Base-by-base conservation (phyloP, 92 coral and sea anemone species). In the Phenganax stokvisi region DNA sequence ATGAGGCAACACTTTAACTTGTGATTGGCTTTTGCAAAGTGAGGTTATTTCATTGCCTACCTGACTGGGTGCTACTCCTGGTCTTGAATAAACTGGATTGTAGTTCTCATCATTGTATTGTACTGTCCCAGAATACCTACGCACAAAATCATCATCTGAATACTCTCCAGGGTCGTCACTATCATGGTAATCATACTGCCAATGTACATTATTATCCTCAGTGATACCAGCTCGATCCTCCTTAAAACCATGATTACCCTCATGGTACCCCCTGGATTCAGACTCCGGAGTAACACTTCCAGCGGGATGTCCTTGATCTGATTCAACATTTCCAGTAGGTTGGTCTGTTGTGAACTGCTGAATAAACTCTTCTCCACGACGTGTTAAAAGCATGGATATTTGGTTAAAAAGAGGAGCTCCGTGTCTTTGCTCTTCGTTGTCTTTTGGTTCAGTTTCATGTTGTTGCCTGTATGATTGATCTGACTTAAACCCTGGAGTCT, bases 401-500 rank as follows among this genome's bases (percentile, higher is more conserved):
- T 52, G 53, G 47, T 44, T 28, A 12, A 61, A 17, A 47, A 63
- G 27, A 6, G 80, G 63, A 13, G 54, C 51, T 3, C 27, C 54
- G 9, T 28, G 55, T 76, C 51, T 6, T 76, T 12, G 70, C 56
- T 12, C 74, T 10, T 57, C 74, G n/a, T 16, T 0, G 51, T 63
- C n/a, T 51, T 64, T 59, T 9, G 51, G 9, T 10, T 79, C 63
- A 8, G 12, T 51, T 7, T 58, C 68, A 47, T 55, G 58, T 75
- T 80, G 80, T 25, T 82, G 86, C 55, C 68, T 79, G 6, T 25
- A 86, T 29, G 84, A 83, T 47, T 87, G 89, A 58, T 84, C 87
- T 51, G 79, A 84, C 31, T 84, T 81, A 75, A 88, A 87, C 17
- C 90, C 97, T 0, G 91, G 97, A 0, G 97, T 96, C 6, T 89